Conservation (phyloP, 2,113 vertebrate species). For the Vimba vimba region DNA sequence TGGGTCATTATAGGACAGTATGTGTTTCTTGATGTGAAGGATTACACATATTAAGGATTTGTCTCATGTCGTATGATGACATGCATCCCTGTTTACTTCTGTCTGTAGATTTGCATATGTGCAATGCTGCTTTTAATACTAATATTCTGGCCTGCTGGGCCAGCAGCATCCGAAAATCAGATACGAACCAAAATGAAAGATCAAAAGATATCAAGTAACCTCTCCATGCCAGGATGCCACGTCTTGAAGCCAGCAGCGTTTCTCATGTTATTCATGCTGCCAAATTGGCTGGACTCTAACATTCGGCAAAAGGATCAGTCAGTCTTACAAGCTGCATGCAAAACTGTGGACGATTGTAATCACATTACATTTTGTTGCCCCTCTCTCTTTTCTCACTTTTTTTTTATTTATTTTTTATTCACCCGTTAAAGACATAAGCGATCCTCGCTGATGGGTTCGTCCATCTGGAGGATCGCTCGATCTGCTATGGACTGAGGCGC, state of each 20-base stretch:
- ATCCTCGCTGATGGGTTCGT: constrained; percentile 36
- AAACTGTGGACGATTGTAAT: constrained; percentile 10
- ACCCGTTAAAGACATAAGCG: constrained; percentile 53
- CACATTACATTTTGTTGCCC: background rate
- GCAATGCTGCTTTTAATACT: background rate
- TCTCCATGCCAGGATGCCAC: background rate
- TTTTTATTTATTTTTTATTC: background rate
- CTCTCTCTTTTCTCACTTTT: constrained; percentile 31
- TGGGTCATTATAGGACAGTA: constrained; percentile 13
- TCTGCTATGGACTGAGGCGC: constrained; percentile 1
- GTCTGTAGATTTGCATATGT: constrained; percentile 13
- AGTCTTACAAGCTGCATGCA: background rate
- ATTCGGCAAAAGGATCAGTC: constrained; percentile 16
- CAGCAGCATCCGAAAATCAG: background rate
- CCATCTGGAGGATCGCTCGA: constrained; percentile 63
- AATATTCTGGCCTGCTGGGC: background rate
- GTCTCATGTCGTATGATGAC: constrained; percentile 6
- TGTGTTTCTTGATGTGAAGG: constrained; percentile 41
- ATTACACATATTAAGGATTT: constrained; percentile 45
- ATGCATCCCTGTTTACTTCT: constrained; percentile 17
- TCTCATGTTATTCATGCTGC: background rate
- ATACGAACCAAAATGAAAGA: background rate
- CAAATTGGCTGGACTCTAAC: background rate
- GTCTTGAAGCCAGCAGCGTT: background rate
- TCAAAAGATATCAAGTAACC: constrained; percentile 15